Evolutionary conservation across 2,888 invertebrate species (phyloP).

Genomic region (Eupithecia exiguata): DNA sequence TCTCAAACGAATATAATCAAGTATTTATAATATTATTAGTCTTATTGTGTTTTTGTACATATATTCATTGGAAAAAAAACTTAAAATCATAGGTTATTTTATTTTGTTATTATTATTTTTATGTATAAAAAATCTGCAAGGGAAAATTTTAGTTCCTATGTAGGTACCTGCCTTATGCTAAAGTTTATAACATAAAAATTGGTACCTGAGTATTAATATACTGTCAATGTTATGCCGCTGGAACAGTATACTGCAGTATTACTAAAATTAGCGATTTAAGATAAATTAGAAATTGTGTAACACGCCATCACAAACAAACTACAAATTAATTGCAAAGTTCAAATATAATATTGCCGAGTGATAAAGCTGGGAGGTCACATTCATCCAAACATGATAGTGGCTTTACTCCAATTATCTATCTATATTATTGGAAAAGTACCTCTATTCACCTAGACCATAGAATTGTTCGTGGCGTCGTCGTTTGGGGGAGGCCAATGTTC

Average conservation of each 20-base stretch:
- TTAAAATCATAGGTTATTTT: not conserved
- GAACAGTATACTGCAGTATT: conserved; percentile 15
- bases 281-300: not conserved
- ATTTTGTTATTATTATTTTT: not conserved
- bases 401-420: not conserved
- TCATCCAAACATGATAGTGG: not conserved
- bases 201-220: not conserved
- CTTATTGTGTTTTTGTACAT: not conserved
- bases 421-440: not conserved
- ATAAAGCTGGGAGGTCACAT: not conserved
- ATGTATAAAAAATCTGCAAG: not conserved
- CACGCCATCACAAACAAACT: not conserved
- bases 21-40: not conserved
- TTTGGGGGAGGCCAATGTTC: too few species aligned
- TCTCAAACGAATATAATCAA: conserved; percentile 7
- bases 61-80: not conserved
- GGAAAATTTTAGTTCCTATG: not conserved
- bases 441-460: not conserved
- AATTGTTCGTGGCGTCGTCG: not conserved
- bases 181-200: not conserved
- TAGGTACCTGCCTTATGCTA: not conserved
- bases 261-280: conserved; percentile 4
- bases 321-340: not conserved
- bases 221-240: not conserved
- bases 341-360: not conserved